Evolutionary conservation across 2,113 vertebrate species (phyloP).

Genomic region (Hydrochoerus hydrochaeris): DNA sequence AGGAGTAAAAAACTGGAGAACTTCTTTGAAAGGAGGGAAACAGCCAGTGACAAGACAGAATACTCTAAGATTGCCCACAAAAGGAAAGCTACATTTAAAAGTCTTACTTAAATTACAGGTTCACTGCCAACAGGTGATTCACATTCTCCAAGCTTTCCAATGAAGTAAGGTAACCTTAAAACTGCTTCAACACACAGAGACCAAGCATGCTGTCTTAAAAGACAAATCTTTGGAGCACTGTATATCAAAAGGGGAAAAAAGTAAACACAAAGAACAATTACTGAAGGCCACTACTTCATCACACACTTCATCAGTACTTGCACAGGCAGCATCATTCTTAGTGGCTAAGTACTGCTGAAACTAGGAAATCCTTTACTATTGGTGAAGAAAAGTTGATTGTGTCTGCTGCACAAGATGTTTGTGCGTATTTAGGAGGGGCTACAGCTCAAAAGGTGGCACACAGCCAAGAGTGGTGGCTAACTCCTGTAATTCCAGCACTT

Average conservation of each 20-base stretch:
- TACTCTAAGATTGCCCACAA: not conserved
- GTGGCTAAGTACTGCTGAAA: not conserved
- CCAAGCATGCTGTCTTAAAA: not conserved
- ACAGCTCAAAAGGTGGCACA: not conserved
- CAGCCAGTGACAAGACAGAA: not conserved
- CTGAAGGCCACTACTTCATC: not conserved
- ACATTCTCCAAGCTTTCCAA: not conserved
- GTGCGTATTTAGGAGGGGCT: not conserved
- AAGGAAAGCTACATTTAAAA: not conserved
- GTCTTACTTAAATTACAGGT: not conserved
- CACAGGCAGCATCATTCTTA: not conserved
- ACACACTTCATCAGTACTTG: not conserved
- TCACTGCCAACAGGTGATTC: not conserved
- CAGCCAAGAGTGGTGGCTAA: not conserved
- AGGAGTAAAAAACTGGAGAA: not conserved
- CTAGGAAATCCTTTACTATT: not conserved
- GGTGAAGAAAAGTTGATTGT: not conserved
- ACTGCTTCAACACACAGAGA: not conserved
- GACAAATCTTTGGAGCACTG: not conserved
- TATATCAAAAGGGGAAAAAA: not conserved
- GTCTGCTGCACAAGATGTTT: not conserved
- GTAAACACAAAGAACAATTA: not conserved
- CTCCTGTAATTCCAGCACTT: not conserved
- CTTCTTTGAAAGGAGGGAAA: not conserved
- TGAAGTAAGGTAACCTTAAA: not conserved